phyloP scores from a whole-genome alignment of 1,140 invertebrate species.

The Temnothorax curvispinosus region DNA sequence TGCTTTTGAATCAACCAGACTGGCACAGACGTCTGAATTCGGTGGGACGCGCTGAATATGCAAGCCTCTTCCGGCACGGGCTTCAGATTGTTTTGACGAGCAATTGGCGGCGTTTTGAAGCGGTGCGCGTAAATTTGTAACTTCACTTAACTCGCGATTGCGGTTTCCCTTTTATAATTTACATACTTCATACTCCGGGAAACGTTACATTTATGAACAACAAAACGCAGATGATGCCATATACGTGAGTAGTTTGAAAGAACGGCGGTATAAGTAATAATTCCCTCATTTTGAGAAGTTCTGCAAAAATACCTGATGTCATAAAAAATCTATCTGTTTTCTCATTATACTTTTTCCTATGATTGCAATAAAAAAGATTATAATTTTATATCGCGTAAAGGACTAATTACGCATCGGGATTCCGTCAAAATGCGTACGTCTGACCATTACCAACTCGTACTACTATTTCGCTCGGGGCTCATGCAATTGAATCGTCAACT shows the following conservation, averaged over 20 bases:
- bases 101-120: slow-evolving; percentile 50
- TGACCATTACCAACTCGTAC: neutral
- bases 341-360: neutral
- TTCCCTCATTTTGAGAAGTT: neutral
- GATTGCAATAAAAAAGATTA: neutral
- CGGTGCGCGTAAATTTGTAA: slow-evolving; percentile 37
- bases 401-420: neutral
- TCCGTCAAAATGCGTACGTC: neutral
- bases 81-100: slow-evolving; percentile 56
- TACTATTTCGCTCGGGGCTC: neutral
- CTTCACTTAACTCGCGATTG: slow-evolving; percentile 44
- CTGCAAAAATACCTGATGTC: neutral
- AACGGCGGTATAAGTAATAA: neutral
- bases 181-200: neutral
- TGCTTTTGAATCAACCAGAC: slow-evolving; percentile 55
- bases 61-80: slow-evolving; percentile 43
- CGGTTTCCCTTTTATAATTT: slow-evolving; percentile 32
- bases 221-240: neutral
- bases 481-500: slow-evolving; percentile 48
- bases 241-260: neutral
- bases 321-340: neutral
- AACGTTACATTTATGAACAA: slow-evolving; percentile 2
- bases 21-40: slow-evolving; percentile 43
- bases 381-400: neutral
- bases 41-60: slow-evolving; percentile 46